These are phyloP conservation scores for Kobus ellipsiprymnus DNA, from an alignment of 2,113 vertebrate genomes.

Conservation along the genomic window DNA sequence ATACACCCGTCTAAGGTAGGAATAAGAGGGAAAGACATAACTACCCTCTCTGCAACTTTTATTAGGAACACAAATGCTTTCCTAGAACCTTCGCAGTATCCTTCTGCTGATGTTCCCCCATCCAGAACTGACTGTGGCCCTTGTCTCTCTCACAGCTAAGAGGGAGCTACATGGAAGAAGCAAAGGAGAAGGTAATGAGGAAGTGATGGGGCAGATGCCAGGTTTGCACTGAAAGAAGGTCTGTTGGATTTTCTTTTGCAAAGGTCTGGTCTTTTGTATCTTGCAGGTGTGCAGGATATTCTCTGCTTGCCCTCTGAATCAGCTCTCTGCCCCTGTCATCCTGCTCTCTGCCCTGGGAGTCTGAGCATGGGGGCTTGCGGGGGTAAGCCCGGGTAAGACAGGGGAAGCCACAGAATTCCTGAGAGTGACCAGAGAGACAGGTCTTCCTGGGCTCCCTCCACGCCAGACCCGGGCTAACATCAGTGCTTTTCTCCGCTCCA, in stretches of 20 bases:
- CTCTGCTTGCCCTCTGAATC: background rate
- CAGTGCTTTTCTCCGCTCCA: background rate
- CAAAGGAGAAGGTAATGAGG: background rate
- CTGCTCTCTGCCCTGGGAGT: background rate
- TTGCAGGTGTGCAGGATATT: background rate
- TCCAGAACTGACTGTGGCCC: too few species aligned
- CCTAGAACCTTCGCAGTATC: background rate
- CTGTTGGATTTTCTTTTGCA: background rate
- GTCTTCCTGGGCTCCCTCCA: too few species aligned
- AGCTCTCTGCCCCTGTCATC: background rate
- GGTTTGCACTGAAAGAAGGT: too few species aligned
- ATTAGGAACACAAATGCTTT: background rate
- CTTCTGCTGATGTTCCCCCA: background rate
- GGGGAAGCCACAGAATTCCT: background rate
- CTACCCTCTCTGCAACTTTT: background rate
- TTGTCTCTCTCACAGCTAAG: background rate
- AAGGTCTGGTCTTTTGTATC: background rate
- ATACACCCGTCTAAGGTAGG: background rate
- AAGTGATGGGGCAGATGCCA: too few species aligned
- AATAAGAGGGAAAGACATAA: background rate
- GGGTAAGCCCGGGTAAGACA: too few species aligned
- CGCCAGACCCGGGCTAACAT: rapidly evolving
- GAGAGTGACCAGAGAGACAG: too few species aligned
- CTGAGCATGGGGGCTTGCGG: background rate
- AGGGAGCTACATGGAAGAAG: background rate